These are phyloP conservation scores for Acanthosoma haemorrhoidale DNA, from an alignment of 2,888 invertebrate species.

Conservation along the genomic window DNA sequence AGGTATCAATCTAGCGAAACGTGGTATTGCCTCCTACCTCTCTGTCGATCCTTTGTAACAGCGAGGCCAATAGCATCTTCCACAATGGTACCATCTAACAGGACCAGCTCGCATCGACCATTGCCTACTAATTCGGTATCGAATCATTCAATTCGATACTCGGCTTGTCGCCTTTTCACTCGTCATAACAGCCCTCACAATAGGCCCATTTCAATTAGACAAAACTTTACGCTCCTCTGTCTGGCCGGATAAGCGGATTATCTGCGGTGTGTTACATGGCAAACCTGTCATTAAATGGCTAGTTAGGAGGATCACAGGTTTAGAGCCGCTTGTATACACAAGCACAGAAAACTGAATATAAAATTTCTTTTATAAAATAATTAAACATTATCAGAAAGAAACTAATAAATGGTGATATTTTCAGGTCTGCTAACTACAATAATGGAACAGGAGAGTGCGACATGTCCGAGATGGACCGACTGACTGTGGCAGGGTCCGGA, in stretches of 20 bases:
- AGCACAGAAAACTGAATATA: background rate
- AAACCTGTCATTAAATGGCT: background rate
- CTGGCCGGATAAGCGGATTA: background rate
- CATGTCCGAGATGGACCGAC: constrained; percentile 84
- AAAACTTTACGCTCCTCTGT: constrained; percentile 6
- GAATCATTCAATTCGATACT: constrained; percentile 4
- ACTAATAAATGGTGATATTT: background rate
- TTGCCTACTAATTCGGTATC: constrained; percentile 3
- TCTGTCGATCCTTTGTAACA: background rate
- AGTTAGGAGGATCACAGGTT: background rate
- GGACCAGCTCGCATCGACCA: constrained; percentile 8
- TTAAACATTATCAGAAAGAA: no score
- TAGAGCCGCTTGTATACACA: no score
- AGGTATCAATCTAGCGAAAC: constrained; percentile 24
- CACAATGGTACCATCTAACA: constrained; percentile 28
- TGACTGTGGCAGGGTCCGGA: constrained; percentile 76
- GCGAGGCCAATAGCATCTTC: background rate
- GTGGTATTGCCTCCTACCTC: constrained; percentile 10
- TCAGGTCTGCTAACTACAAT: constrained; percentile 86
- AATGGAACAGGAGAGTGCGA: constrained; percentile 80
- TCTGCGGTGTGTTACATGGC: no score
- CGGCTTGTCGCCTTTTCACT: background rate
- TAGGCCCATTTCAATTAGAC: background rate
- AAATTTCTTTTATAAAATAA: background rate
- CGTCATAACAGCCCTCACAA: background rate